A percentile compares a stretch with the other conserved stretches of the same genome.
phyloP scores from a whole-genome alignment of 2,888 invertebrate species.

The Apantesis nais region DNA sequence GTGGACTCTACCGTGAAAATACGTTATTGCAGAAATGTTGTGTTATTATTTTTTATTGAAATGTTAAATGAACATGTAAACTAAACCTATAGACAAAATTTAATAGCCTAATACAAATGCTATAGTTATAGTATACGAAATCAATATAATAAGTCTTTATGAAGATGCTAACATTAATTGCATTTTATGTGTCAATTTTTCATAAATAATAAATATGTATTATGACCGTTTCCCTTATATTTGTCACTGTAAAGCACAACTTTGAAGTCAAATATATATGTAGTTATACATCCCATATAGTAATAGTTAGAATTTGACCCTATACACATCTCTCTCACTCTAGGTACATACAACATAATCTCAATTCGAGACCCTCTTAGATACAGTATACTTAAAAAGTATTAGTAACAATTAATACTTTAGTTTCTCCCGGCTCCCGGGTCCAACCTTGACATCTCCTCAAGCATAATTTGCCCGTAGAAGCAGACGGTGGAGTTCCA shows the following conservation, averaged over 20 bases:
- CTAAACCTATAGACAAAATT: not conserved
- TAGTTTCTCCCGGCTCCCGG: no score
- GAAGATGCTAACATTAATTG: not conserved
- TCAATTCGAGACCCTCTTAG: not conserved
- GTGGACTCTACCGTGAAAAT: not conserved
- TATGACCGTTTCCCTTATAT: not conserved
- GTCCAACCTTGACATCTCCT: no score
- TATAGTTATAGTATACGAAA: not conserved
- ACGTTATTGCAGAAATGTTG: not conserved
- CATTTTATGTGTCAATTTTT: not conserved
- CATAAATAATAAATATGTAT: not conserved
- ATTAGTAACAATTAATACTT: no score
- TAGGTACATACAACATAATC: no score
- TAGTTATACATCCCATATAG: not conserved
- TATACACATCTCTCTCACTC: no score
- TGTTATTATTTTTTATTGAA: slow-evolving; percentile 6
- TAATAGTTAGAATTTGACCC: no score
- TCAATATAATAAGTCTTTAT: not conserved
- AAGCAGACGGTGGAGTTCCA: no score
- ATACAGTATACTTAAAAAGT: not conserved
- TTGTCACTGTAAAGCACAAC: not conserved
- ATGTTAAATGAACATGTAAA: not conserved
- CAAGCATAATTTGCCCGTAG: no score
- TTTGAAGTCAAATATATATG: no score
- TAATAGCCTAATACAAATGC: not conserved